These are phyloP conservation scores for Stegophylla sp. DNA, from an alignment of 2,888 invertebrate species.

Conservation along the genomic window DNA sequence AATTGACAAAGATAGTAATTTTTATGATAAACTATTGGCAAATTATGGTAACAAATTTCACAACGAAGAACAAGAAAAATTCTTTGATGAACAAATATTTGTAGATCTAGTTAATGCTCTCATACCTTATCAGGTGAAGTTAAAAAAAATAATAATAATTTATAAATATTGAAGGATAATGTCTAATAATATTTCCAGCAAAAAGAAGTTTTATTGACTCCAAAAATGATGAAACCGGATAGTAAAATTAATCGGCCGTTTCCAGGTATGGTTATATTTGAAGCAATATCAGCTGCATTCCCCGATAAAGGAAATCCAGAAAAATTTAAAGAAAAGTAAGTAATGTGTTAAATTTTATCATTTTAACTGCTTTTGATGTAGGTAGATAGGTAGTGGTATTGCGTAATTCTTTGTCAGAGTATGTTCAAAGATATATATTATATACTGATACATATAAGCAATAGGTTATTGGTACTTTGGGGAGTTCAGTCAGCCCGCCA, in stretches of 20 bases:
- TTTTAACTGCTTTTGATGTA: too few species aligned
- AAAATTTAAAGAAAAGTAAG: conserved; percentile 85
- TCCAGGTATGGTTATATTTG: conserved; percentile 80
- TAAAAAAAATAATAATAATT: conserved; percentile 63
- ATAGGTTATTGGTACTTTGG: too few species aligned
- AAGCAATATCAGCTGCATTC: conserved; percentile 88
- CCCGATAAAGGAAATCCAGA: conserved; percentile 90
- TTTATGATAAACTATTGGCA: conserved; percentile 95
- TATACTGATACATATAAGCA: too few species aligned
- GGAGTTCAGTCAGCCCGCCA: too few species aligned
- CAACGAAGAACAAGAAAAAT: conserved; percentile 88
- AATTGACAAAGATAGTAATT: conserved; percentile 91
- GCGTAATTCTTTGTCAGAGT: too few species aligned
- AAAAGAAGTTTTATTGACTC: conserved; percentile 61
- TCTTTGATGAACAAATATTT: conserved; percentile 92
- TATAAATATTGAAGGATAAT: background rate
- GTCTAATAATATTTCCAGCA: conserved; percentile 45
- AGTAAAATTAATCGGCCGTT: conserved; percentile 66
- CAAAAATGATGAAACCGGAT: conserved; percentile 24
- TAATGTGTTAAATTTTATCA: too few species aligned
- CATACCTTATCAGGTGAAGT: conserved; percentile 72
- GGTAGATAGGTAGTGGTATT: too few species aligned
- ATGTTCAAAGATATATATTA: too few species aligned
- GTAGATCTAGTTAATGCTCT: conserved; percentile 88
- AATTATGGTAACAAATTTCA: conserved; percentile 99